Evolutionary conservation across 2,113 vertebrate species (phyloP).

Genomic region (Anarrhichthys ocellatus): DNA sequence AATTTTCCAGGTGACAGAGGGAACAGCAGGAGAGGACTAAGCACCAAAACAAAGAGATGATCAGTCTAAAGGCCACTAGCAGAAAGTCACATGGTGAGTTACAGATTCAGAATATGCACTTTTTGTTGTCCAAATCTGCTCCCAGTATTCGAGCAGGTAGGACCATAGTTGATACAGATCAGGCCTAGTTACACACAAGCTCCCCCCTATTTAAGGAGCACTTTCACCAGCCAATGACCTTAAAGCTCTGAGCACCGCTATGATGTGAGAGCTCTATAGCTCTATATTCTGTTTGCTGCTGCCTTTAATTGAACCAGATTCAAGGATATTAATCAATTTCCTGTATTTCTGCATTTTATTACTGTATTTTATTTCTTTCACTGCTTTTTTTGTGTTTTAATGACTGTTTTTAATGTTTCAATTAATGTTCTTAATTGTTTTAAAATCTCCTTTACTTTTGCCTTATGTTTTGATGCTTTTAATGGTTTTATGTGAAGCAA

Average conservation of each 20-base stretch:
- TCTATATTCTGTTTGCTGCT: no score
- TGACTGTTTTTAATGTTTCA: no score
- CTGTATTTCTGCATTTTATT: no score
- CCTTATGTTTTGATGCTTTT: no score
- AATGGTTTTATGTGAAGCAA: no score
- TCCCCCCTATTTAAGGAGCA: slow-evolving; percentile 44
- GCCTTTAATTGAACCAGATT: no score
- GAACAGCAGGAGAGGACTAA: slow-evolving; percentile 14
- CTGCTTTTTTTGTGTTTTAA: no score
- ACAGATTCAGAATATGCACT: slow-evolving; percentile 20
- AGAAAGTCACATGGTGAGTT: slow-evolving; percentile 17
- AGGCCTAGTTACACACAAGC: slow-evolving; percentile 38
- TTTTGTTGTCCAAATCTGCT: slow-evolving; percentile 2
- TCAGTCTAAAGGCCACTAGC: slow-evolving; percentile 28
- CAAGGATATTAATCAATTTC: no score
- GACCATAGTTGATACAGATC: slow-evolving; percentile 46
- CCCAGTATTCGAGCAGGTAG: slow-evolving; percentile 15
- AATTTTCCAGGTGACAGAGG: slow-evolving; percentile 18
- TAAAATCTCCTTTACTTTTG: no score
- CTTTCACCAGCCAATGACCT: slow-evolving; percentile 45
- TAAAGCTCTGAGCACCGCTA: slow-evolving; percentile 30
- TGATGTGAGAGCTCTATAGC: slow-evolving; percentile 36
- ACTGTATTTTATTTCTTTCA: no score
- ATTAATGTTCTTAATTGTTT: no score
- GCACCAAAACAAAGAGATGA: slow-evolving; percentile 32